phyloP scores from a whole-genome alignment of 2,113 vertebrate genomes.

The Pelecanoides urinatrix region DNA sequence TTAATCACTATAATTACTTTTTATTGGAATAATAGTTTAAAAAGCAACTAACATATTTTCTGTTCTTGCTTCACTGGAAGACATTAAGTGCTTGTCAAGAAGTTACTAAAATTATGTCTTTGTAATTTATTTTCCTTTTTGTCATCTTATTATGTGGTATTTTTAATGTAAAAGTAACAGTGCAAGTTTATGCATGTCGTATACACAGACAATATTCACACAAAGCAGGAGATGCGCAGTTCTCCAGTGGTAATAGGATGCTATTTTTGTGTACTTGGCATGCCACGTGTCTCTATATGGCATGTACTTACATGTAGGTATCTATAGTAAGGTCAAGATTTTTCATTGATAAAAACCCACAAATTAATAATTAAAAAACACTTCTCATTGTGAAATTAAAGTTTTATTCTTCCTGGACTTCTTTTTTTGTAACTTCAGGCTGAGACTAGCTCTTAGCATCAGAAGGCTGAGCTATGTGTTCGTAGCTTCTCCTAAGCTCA shows the following conservation, averaged over 20 bases:
- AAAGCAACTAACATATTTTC: slow-evolving; percentile 67
- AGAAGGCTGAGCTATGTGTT: background rate
- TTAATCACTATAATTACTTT: slow-evolving; percentile 76
- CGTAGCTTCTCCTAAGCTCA: background rate
- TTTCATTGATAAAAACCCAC: background rate
- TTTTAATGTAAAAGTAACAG: background rate
- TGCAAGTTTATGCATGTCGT: background rate
- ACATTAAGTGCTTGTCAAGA: slow-evolving; percentile 62
- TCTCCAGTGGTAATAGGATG: background rate
- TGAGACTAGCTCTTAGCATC: background rate
- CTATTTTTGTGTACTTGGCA: background rate
- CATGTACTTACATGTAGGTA: background rate
- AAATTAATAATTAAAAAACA: background rate
- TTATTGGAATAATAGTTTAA: slow-evolving; percentile 70
- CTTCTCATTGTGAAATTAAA: background rate
- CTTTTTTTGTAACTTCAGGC: background rate
- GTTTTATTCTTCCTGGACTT: background rate
- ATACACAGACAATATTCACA: background rate
- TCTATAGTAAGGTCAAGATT: background rate
- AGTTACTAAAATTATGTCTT: slow-evolving; percentile 54
- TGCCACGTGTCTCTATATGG: background rate
- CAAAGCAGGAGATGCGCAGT: background rate
- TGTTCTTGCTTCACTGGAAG: slow-evolving; percentile 59
- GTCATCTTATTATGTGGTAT: background rate
- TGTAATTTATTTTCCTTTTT: slow-evolving; percentile 41